These are phyloP conservation scores for Pectinophora gossypiella DNA, from an alignment of 1,140 invertebrate genomes.

Conservation along the genomic window DNA sequence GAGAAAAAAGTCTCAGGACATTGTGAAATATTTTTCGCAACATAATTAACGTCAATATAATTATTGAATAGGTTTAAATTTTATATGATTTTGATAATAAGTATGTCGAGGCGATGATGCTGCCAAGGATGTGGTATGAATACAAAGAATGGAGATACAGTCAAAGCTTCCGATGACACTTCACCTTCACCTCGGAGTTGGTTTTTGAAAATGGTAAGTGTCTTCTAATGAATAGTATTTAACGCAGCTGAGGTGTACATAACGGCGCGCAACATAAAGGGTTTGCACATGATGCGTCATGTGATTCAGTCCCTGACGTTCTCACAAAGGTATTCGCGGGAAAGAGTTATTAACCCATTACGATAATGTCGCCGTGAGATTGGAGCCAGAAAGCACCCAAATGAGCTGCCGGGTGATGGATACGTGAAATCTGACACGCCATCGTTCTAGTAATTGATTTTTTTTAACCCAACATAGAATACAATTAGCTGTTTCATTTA, in stretches of 20 bases:
- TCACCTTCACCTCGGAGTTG: background rate
- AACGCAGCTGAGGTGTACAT: background rate
- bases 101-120: background rate
- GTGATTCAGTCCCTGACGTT: slow-evolving; percentile 59
- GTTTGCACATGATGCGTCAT: slow-evolving; percentile 39
- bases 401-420: slow-evolving; percentile 23
- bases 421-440: slow-evolving; percentile 37
- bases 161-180: background rate
- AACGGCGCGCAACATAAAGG: slow-evolving; percentile 36
- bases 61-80: background rate
- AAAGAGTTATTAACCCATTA: slow-evolving; percentile 61
- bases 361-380: slow-evolving; percentile 57
- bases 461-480: slow-evolving; percentile 19
- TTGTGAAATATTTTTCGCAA: background rate
- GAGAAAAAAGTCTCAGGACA: background rate
- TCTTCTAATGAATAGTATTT: too few species aligned
- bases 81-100: background rate
- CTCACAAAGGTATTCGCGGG: slow-evolving; percentile 61
- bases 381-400: slow-evolving; percentile 26
- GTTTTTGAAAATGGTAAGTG: background rate
- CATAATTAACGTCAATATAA: background rate
- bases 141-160: too few species aligned
- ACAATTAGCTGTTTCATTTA: slow-evolving; percentile 55
- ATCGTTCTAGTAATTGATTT: slow-evolving; percentile 19
- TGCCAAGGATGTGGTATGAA: background rate